Conservation (phyloP, 2,797 vertebrate species). For the Sternotherus odoratus region DNA sequence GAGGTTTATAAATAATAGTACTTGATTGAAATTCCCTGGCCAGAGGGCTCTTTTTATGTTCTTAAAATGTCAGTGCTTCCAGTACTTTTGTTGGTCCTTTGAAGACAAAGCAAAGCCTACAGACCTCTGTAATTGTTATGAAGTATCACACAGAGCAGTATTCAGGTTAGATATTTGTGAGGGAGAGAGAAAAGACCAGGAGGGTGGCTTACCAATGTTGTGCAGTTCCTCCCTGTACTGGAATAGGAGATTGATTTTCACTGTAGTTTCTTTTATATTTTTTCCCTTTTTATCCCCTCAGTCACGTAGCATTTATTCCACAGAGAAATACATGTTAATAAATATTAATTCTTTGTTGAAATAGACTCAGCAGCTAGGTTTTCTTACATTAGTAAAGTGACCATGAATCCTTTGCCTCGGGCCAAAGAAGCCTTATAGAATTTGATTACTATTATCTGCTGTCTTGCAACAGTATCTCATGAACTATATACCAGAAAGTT, state of each 20-base stretch:
- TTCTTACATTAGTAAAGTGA: background rate
- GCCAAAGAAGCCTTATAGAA: background rate
- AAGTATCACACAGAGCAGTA: background rate
- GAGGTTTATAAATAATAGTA: slow-evolving; percentile 21
- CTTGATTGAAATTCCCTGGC: background rate
- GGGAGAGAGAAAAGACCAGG: background rate
- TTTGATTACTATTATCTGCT: background rate
- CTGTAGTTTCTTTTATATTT: background rate
- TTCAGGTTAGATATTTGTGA: background rate
- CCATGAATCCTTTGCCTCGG: background rate
- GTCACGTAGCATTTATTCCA: slow-evolving; percentile 57
- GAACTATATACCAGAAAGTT: background rate
- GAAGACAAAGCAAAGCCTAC: background rate
- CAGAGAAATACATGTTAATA: background rate
- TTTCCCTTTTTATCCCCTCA: background rate
- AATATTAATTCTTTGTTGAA: background rate
- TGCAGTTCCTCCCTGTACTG: background rate
- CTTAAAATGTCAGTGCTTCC: background rate
- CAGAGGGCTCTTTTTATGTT: background rate
- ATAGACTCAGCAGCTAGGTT: background rate
- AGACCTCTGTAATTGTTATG: background rate
- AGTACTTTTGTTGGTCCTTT: background rate
- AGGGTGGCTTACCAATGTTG: background rate
- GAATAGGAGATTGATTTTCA: background rate
- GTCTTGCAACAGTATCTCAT: background rate